phyloP scores from a whole-genome alignment of 2,113 vertebrate genomes.

The Oreochromis aureus region DNA sequence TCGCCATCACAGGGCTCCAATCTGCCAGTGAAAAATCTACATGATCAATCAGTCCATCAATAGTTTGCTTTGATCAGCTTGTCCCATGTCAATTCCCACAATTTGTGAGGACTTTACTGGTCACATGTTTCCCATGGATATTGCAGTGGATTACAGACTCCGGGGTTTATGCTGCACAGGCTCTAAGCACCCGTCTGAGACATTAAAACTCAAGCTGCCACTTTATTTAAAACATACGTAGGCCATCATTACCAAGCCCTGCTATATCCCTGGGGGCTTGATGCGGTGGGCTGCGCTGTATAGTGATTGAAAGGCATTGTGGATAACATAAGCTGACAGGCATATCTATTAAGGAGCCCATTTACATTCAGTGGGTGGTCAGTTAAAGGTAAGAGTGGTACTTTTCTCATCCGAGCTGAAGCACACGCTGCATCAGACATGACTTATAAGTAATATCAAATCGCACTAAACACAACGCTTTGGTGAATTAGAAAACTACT shows the following conservation, averaged over 20 bases:
- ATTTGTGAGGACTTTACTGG: neutral
- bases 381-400: slow-evolving; percentile 37
- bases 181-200: neutral
- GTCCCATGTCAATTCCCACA: neutral
- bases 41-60: slow-evolving; percentile 9
- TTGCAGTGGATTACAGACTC: neutral
- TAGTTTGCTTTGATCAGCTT: neutral
- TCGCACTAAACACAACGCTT: neutral
- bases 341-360: slow-evolving; percentile 36
- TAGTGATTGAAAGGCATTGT: slow-evolving; percentile 17
- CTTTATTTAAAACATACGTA: slow-evolving; percentile 30
- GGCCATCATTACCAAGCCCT: slow-evolving; percentile 30
- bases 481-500: neutral
- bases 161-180: neutral
- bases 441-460: neutral
- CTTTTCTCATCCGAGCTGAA: slow-evolving; percentile 4
- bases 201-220: slow-evolving; percentile 6
- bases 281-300: slow-evolving; percentile 23
- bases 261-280: slow-evolving; percentile 2
- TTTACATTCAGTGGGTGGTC: slow-evolving; percentile 47
- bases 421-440: neutral
- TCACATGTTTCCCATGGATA: neutral
- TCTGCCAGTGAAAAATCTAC: neutral
- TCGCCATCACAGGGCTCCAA: neutral
- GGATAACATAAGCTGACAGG: slow-evolving; percentile 51